Evolutionary conservation across 1,140 invertebrate species (phyloP).

Genomic region (Drosophila erecta): DNA sequence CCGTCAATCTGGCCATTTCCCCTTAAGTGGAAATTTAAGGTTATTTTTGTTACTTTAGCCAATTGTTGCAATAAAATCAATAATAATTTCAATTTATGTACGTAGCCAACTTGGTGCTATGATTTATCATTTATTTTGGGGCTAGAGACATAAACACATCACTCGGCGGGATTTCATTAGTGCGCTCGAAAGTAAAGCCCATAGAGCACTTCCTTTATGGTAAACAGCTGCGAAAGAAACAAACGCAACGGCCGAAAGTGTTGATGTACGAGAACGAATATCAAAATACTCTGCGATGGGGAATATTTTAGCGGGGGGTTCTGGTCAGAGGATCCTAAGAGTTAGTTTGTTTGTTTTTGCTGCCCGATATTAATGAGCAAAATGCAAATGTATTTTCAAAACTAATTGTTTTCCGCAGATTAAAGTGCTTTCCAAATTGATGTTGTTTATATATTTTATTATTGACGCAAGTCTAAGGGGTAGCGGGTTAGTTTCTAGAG

Average conservation of each 20-base stretch:
- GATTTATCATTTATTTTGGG: constrained; percentile 70
- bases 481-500: constrained; percentile 6
- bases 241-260: constrained; percentile 47
- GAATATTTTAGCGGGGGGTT: neutral
- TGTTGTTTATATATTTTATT: constrained; percentile 57
- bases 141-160: constrained; percentile 65
- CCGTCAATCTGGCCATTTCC: neutral
- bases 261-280: constrained; percentile 66
- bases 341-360: constrained; percentile 38
- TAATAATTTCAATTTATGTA: constrained; percentile 42
- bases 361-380: constrained; percentile 57
- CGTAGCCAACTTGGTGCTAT: constrained; percentile 35
- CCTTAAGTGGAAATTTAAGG: constrained; percentile 12
- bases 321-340: constrained; percentile 2
- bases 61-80: constrained; percentile 58
- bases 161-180: constrained; percentile 44
- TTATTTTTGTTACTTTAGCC: constrained; percentile 18
- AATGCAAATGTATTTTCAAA: constrained; percentile 62
- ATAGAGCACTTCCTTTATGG: constrained; percentile 76
- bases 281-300: constrained; percentile 45
- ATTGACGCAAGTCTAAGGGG: constrained; percentile 47
- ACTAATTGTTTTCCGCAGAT: constrained; percentile 40
- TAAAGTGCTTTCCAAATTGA: constrained; percentile 54
- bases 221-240: constrained; percentile 64
- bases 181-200: constrained; percentile 13